Evolutionary conservation across 2,888 invertebrate genomes (phyloP).

Genomic region (Tachina lurida): DNA sequence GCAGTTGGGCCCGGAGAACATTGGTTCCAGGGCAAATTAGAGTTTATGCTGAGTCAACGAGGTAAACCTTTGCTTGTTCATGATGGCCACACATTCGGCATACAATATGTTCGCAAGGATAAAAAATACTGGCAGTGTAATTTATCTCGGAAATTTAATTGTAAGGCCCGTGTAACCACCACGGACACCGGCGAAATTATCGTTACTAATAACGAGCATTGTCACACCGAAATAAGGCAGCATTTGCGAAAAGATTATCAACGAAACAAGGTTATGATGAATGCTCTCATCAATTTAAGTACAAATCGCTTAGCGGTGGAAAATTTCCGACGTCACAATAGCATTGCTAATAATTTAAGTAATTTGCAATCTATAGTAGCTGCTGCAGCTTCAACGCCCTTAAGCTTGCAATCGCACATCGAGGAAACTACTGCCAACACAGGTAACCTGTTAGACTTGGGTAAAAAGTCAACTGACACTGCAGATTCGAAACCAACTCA

Average conservation of each 20-base stretch:
- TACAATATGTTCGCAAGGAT: conserved; percentile 83
- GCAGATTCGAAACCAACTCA: conserved; percentile 49
- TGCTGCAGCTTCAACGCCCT: conserved; percentile 56
- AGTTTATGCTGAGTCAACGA: conserved; percentile 83
- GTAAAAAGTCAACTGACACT: conserved; percentile 49
- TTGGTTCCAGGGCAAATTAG: conserved; percentile 83
- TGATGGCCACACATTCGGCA: conserved; percentile 83
- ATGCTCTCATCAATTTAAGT: conserved; percentile 80
- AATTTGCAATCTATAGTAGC: conserved; percentile 72
- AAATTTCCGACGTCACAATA: conserved; percentile 75
- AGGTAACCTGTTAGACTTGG: conserved; percentile 64
- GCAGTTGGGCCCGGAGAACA: conserved; percentile 83
- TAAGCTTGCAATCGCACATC: conserved; percentile 57
- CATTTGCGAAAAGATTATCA: conserved; percentile 83
- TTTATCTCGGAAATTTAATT: conserved; percentile 83
- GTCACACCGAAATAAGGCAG: conserved; percentile 83
- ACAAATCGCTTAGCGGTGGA: conserved; percentile 78
- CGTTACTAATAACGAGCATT: conserved; percentile 83
- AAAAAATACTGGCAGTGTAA: conserved; percentile 84
- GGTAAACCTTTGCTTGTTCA: conserved; percentile 83
- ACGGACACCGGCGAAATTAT: conserved; percentile 82
- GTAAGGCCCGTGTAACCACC: conserved; percentile 83
- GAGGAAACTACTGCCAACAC: conserved; percentile 22
- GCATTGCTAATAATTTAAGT: conserved; percentile 71
- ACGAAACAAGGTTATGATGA: conserved; percentile 82